These are phyloP conservation scores for Aleiodes sp. DNA, from an alignment of 1,140 invertebrate genomes.

Conservation along the genomic window DNA sequence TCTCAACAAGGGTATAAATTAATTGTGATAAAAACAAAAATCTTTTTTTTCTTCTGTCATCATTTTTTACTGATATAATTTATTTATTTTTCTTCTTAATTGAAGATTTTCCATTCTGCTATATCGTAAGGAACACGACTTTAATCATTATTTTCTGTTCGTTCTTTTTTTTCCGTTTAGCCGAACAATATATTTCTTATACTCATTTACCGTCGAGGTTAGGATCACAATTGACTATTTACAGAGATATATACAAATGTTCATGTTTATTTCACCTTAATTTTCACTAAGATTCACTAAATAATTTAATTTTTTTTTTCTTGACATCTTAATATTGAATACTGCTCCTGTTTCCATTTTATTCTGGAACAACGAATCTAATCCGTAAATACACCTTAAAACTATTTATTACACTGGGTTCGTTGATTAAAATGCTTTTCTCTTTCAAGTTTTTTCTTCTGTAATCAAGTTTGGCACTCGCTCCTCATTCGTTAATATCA, in stretches of 20 bases:
- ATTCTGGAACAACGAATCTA: conserved; percentile 18
- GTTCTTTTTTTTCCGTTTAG: neutral
- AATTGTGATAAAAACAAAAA: conserved; percentile 9
- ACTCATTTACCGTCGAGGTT: conserved; percentile 14
- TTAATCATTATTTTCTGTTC: too few species aligned
- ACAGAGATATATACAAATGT: neutral
- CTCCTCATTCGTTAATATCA: conserved; percentile 43
- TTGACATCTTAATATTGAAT: conserved; percentile 57
- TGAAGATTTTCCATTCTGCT: neutral
- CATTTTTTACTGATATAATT: conserved; percentile 29
- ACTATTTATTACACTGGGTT: conserved; percentile 53
- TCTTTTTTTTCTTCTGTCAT: neutral
- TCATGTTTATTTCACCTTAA: neutral
- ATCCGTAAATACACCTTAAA: conserved; percentile 14
- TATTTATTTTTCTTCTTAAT: conserved; percentile 14
- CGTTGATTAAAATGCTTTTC: conserved; percentile 18
- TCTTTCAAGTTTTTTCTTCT: conserved; percentile 40
- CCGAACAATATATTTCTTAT: conserved; percentile 14
- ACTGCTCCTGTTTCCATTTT: conserved; percentile 47
- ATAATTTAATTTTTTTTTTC: conserved; percentile 55
- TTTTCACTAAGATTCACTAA: conserved; percentile 51
- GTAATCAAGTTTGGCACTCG: conserved; percentile 63
- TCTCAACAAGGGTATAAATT: conserved; percentile 16
- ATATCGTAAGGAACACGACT: conserved; percentile 21
- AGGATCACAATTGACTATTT: conserved; percentile 21